A percentile compares a stretch with the other conserved stretches of the same genome.
These are phyloP conservation scores for Pararge aegeria DNA, from an alignment of 1,140 invertebrate genomes.

Conservation along the genomic window DNA sequence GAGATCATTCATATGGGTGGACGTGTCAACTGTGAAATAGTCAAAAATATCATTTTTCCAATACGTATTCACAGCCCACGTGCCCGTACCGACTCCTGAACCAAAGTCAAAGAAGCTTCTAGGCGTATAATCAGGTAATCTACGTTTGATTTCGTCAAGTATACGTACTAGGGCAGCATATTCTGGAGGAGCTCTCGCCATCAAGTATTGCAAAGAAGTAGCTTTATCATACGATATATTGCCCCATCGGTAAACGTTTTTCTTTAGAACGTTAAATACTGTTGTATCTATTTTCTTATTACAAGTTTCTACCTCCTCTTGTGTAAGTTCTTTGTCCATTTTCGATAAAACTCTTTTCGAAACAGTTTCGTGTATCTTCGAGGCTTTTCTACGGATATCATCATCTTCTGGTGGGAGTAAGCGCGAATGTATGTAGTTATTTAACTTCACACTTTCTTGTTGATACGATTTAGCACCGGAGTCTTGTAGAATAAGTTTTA, in stretches of 20 bases:
- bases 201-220: conserved; percentile 84
- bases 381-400: conserved; percentile 74
- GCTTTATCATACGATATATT: conserved; percentile 85
- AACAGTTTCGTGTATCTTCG: conserved; percentile 56
- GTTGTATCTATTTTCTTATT: conserved; percentile 67
- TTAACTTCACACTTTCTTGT: conserved; percentile 79
- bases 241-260: conserved; percentile 85
- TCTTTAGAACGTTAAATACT: conserved; percentile 77
- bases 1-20: conserved; percentile 89
- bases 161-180: conserved; percentile 87
- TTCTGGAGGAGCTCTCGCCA: conserved; percentile 85
- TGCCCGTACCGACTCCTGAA: conserved; percentile 91
- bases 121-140: conserved; percentile 86
- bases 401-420: conserved; percentile 82
- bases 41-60: conserved; percentile 89
- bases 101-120: conserved; percentile 93
- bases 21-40: conserved; percentile 91
- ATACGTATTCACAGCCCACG: conserved; percentile 87
- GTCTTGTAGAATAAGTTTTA: conserved; percentile 80
- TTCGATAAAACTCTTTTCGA: conserved; percentile 57
- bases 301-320: conserved; percentile 45
- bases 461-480: conserved; percentile 77
- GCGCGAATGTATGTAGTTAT: conserved; percentile 81
- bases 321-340: conserved; percentile 49
- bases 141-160: conserved; percentile 86